phyloP scores from a whole-genome alignment of 2,888 invertebrate species.

The Standfussiana lucernea region DNA sequence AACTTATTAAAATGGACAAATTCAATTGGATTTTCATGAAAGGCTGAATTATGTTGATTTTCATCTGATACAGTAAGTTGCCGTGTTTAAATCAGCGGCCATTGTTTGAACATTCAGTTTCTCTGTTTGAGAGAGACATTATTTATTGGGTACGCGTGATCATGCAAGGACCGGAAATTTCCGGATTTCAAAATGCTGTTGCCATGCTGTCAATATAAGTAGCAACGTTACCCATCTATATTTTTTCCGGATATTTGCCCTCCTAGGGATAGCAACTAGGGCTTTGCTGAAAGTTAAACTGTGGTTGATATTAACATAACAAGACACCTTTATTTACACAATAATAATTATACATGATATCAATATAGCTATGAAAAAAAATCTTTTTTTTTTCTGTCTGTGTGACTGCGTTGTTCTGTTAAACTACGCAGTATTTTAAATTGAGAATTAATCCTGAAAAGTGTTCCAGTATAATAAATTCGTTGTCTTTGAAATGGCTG shows the following conservation, averaged over 20 bases:
- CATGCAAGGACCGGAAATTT: slow-evolving; percentile 16
- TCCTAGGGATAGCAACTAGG: background rate
- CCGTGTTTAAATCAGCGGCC: slow-evolving; percentile 51
- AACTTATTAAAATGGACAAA: slow-evolving; percentile 63
- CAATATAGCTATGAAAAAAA: background rate
- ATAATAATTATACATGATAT: no score
- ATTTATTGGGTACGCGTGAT: slow-evolving; percentile 38
- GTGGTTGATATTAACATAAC: background rate
- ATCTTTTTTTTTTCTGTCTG: background rate
- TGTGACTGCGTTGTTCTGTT: background rate
- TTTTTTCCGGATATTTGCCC: background rate
- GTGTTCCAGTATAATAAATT: background rate
- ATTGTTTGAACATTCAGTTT: slow-evolving; percentile 51
- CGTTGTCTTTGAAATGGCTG: no score
- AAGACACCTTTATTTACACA: no score
- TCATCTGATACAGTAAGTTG: slow-evolving; percentile 56
- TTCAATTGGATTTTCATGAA: slow-evolving; percentile 59
- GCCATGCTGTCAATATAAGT: background rate
- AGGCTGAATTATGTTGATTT: slow-evolving; percentile 62
- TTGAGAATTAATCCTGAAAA: background rate
- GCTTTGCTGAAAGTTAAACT: background rate
- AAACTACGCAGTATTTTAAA: background rate
- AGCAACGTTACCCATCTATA: background rate
- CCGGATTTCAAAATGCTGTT: background rate
- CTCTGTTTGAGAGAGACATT: slow-evolving; percentile 36